phyloP scores from a whole-genome alignment of 2,888 invertebrate genomes.

The Rhorus exstirpatorius region DNA sequence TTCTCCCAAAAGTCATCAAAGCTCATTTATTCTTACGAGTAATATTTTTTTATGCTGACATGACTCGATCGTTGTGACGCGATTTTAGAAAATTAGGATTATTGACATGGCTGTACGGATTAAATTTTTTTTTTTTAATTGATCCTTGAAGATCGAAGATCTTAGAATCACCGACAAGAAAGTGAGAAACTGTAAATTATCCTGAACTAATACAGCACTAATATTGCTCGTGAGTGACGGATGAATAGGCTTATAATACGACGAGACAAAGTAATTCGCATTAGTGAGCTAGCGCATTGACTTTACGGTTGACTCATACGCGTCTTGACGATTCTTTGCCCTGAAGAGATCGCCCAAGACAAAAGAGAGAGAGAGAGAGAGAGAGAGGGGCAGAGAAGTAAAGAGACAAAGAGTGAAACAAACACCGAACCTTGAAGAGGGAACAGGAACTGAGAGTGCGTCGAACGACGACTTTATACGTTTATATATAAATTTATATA shows the following conservation, averaged over 20 bases:
- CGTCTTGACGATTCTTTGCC: constrained; percentile 43
- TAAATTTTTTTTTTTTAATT: no score
- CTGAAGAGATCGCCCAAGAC: constrained; percentile 18
- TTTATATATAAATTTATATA: no score
- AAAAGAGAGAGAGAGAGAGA: constrained; percentile 31
- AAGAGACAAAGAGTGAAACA: constrained; percentile 28
- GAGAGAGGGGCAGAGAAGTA: constrained; percentile 17
- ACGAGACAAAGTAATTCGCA: constrained; percentile 44
- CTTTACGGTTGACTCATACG: constrained; percentile 73
- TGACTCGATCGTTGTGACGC: no score
- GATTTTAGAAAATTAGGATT: neutral
- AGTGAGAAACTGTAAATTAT: constrained; percentile 33
- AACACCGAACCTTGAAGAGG: constrained; percentile 77
- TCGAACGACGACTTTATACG: constrained; percentile 69
- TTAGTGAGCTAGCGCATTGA: constrained; percentile 74
- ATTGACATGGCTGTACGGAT: no score
- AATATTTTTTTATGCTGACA: no score
- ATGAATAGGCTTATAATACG: constrained; percentile 50
- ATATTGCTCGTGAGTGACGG: constrained; percentile 49
- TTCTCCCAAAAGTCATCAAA: no score
- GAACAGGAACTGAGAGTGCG: constrained; percentile 79
- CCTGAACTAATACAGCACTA: constrained; percentile 18
- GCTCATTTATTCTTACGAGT: no score
- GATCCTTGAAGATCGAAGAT: constrained; percentile 16
- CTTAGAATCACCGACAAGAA: constrained; percentile 22